phyloP scores from a whole-genome alignment of 2,113 vertebrate genomes.

The Coturnix japonica region DNA sequence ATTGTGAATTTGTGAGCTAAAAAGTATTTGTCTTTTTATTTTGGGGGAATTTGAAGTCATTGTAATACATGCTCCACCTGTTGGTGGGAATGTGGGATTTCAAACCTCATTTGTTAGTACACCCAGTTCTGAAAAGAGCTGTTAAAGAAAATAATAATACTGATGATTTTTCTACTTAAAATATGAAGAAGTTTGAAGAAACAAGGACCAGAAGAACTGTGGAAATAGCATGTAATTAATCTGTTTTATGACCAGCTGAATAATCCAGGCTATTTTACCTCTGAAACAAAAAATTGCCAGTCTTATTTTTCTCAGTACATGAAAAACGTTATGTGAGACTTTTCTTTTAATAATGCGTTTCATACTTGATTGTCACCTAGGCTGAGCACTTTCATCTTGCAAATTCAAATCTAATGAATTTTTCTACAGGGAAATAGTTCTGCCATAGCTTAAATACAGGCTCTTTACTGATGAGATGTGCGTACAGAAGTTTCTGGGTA shows the following conservation, averaged over 20 bases:
- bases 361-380: neutral
- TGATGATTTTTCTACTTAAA: neutral
- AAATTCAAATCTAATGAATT: neutral
- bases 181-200: neutral
- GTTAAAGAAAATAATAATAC: neutral
- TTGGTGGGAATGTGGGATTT: conserved; percentile 13
- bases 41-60: neutral
- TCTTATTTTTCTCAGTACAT: neutral
- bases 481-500: neutral
- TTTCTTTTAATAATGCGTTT: neutral
- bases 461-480: neutral
- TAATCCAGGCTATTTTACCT: neutral
- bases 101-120: neutral
- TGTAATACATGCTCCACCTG: conserved; percentile 34
- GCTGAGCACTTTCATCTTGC: neutral
- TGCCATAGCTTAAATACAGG: neutral
- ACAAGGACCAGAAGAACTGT: neutral
- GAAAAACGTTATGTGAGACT: neutral
- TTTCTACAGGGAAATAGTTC: neutral
- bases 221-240: neutral
- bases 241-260: neutral
- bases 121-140: neutral
- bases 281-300: neutral
- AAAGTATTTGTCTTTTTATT: neutral
- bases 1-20: neutral